These are phyloP conservation scores for Synanthedon andrenaeformis DNA, from an alignment of 2,888 invertebrate genomes.

Conservation along the genomic window DNA sequence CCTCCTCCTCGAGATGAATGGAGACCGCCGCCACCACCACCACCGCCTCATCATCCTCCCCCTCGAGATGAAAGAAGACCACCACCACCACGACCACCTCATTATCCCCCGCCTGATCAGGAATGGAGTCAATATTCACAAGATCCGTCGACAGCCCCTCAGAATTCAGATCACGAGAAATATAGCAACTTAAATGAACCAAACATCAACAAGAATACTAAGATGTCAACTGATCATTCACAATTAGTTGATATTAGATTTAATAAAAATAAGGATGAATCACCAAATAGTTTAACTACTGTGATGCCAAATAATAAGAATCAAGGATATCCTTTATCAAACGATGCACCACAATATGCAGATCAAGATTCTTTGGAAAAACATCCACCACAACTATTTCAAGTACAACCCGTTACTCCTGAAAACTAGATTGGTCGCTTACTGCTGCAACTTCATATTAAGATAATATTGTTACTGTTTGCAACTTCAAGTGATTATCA, in stretches of 20 bases:
- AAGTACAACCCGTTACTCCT: conserved; percentile 24
- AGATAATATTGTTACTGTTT: too few species aligned
- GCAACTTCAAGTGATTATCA: too few species aligned
- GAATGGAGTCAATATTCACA: neutral
- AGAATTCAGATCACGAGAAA: too few species aligned
- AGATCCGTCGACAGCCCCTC: neutral
- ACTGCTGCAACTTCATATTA: too few species aligned
- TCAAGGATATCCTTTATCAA: neutral
- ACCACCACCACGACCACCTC: neutral
- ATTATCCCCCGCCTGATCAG: neutral
- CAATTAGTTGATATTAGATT: neutral
- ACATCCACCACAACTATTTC: conserved; percentile 6
- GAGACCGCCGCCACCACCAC: conserved; percentile 1
- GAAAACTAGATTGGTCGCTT: conserved; percentile 4
- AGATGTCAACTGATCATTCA: neutral
- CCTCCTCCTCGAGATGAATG: neutral
- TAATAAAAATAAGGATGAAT: neutral
- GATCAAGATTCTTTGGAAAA: neutral
- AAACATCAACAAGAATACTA: neutral
- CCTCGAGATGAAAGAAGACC: conserved; percentile 1
- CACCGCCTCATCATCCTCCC: neutral
- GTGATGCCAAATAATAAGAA: neutral
- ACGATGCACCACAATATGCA: neutral
- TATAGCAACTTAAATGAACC: too few species aligned
- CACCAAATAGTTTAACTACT: neutral